Evolutionary conservation across 2,888 invertebrate species (phyloP).

Genomic region (Dasypolia templi): DNA sequence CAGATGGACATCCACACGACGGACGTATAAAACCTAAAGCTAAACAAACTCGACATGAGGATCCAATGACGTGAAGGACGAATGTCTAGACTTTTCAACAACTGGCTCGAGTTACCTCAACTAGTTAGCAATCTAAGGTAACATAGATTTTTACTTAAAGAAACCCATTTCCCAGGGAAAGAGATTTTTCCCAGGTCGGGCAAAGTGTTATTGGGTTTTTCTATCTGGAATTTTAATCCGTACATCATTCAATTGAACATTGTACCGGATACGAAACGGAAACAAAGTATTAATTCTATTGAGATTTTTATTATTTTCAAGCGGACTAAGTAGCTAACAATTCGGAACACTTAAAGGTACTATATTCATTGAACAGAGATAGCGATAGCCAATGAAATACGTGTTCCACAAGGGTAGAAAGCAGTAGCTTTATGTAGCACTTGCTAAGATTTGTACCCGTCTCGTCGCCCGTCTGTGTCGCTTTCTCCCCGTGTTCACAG

Average conservation of each 20-base stretch:
- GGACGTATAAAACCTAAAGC: slow-evolving; percentile 37
- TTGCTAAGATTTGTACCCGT: slow-evolving; percentile 33
- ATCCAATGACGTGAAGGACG: slow-evolving; percentile 47
- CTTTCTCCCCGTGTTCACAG: slow-evolving; percentile 41
- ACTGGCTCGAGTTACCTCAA: slow-evolving; percentile 38
- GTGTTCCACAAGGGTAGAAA: slow-evolving; percentile 44
- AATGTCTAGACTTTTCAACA: slow-evolving; percentile 52
- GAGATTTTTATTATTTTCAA: slow-evolving; percentile 22
- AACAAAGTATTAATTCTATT: slow-evolving; percentile 1
- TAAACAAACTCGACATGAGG: slow-evolving; percentile 38
- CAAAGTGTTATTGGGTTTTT: too few species aligned
- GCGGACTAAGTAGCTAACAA: slow-evolving; percentile 9
- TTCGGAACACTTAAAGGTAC: not conserved
- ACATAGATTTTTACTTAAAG: not conserved
- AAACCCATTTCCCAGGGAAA: too few species aligned
- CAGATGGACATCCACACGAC: slow-evolving; percentile 44
- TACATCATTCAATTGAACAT: not conserved
- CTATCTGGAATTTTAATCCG: too few species aligned
- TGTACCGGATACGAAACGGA: not conserved
- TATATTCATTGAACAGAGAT: slow-evolving; percentile 1
- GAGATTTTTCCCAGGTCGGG: too few species aligned
- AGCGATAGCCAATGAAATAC: slow-evolving; percentile 27
- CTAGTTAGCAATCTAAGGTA: slow-evolving; percentile 13
- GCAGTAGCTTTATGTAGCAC: slow-evolving; percentile 30
- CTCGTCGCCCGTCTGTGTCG: slow-evolving; percentile 13